Percentiles rank a stretch among this genome's conserved stretches.
These are phyloP conservation scores for Amiota mariae DNA, from an alignment of 2,888 invertebrate genomes.

Conservation along the genomic window DNA sequence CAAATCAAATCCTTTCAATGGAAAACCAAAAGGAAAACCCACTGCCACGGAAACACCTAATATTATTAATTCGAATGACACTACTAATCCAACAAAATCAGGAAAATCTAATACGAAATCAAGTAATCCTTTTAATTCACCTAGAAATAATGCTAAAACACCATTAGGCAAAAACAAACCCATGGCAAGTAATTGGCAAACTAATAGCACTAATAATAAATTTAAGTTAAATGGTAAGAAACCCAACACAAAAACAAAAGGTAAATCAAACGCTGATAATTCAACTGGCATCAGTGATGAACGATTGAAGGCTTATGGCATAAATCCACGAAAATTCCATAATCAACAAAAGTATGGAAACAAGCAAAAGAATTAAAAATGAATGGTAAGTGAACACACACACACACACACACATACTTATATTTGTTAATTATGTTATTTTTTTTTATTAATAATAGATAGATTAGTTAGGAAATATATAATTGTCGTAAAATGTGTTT, in stretches of 20 bases:
- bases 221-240: constrained; percentile 11
- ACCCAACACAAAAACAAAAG: background rate
- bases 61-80: too few relatives aligned
- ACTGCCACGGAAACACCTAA: too few relatives aligned
- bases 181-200: background rate
- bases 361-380: constrained; percentile 39
- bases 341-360: constrained; percentile 69
- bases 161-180: background rate
- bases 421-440: background rate
- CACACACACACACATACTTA: too few relatives aligned
- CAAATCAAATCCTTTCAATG: constrained; percentile 52
- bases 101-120: background rate
- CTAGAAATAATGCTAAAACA: background rate
- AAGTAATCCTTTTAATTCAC: constrained; percentile 23
- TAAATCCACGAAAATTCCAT: constrained; percentile 88
- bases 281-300: constrained; percentile 78
- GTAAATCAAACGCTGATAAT: background rate
- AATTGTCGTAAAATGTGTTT: constrained; percentile 6
- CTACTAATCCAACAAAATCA: too few relatives aligned
- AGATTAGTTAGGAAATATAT: constrained; percentile 37
- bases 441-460: background rate
- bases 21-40: background rate
- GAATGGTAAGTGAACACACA: background rate
- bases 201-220: background rate
- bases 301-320: constrained; percentile 90